These are phyloP conservation scores for Hippoglossus hippoglossus DNA, from an alignment of 2,797 vertebrate species.

Conservation along the genomic window DNA sequence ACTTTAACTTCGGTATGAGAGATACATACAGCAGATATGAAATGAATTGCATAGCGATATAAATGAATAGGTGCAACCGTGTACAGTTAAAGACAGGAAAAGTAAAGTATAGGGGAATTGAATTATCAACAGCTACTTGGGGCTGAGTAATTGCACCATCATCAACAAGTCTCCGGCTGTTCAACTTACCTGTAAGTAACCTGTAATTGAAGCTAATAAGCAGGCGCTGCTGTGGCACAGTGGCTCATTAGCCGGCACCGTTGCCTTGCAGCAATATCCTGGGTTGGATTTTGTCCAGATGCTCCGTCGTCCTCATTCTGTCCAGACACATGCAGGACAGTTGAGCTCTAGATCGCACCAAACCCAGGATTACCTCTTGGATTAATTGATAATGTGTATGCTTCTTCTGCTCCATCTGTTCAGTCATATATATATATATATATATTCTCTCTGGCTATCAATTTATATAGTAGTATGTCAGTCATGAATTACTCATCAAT, in stretches of 20 bases:
- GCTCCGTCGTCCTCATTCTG: conserved; percentile 28
- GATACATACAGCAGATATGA: neutral
- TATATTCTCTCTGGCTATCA: neutral
- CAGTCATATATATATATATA: neutral
- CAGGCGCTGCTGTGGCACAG: conserved; percentile 18
- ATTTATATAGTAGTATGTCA: neutral
- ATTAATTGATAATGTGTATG: neutral
- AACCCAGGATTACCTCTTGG: neutral
- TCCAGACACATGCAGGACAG: conserved; percentile 11
- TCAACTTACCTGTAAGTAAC: conserved; percentile 29
- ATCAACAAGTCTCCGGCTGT: conserved; percentile 30
- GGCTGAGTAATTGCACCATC: conserved; percentile 32
- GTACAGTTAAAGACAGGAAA: neutral
- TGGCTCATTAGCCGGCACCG: conserved; percentile 32
- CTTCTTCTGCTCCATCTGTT: neutral
- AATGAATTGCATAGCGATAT: neutral
- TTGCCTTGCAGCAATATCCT: conserved; percentile 41
- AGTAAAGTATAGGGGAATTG: neutral
- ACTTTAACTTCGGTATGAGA: no score
- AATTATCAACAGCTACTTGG: conserved; percentile 18
- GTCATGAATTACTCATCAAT: neutral
- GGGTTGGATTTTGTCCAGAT: conserved; percentile 51
- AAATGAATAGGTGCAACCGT: neutral
- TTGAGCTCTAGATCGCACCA: neutral
- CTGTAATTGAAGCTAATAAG: conserved; percentile 53